Conservation (phyloP, 2,888 invertebrate genomes). For the Nomada lathburiana region DNA sequence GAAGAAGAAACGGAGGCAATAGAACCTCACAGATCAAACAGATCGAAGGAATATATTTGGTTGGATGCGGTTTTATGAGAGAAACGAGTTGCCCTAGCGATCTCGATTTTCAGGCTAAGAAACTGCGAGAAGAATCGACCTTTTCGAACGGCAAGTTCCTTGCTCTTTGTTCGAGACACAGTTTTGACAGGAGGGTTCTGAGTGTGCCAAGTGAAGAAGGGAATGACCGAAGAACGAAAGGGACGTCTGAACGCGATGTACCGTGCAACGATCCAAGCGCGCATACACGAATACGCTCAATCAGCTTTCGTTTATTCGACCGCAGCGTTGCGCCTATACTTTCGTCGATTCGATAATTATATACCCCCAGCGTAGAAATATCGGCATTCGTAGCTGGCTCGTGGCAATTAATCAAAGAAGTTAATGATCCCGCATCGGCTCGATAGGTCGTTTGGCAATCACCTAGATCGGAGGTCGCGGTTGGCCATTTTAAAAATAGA, state of each 20-base stretch:
- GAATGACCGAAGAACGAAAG: constrained; percentile 62
- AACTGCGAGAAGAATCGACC: constrained; percentile 21
- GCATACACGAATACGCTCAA: neutral
- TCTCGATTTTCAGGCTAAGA: constrained; percentile 17
- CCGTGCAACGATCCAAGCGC: neutral
- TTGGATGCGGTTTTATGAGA: too few relatives aligned
- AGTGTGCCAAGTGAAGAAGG: constrained; percentile 60
- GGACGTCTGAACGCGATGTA: constrained; percentile 16
- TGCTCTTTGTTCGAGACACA: constrained; percentile 59
- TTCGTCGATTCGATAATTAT: too few relatives aligned
- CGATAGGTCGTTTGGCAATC: constrained; percentile 39
- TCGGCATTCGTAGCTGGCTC: too few relatives aligned
- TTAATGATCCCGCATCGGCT: constrained; percentile 24
- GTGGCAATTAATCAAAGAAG: neutral
- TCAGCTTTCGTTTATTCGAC: neutral
- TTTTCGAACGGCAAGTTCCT: constrained; percentile 52
- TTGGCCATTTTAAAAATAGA: constrained; percentile 32
- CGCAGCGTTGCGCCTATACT: too few relatives aligned
- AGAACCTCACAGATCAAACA: neutral
- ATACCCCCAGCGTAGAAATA: too few relatives aligned
- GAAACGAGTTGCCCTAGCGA: constrained; percentile 1
- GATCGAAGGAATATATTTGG: too few relatives aligned
- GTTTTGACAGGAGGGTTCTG: constrained; percentile 45
- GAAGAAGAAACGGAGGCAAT: neutral
- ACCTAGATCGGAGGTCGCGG: constrained; percentile 28